Evolutionary conservation across 2,113 vertebrate species (phyloP).

Genomic region (Ardeotis arabs): DNA sequence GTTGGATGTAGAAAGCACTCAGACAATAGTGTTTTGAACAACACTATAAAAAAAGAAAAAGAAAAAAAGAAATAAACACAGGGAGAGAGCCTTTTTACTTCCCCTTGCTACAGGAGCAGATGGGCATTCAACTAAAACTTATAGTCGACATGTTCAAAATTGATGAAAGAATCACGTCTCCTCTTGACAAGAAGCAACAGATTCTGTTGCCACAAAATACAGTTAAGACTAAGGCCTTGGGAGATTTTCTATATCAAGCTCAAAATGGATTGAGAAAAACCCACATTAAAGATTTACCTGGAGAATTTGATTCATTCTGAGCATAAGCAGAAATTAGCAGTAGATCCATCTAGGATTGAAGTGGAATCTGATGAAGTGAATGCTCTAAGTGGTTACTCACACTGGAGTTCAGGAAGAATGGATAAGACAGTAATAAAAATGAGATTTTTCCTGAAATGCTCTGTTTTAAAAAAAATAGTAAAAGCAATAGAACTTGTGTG

Average conservation of each 20-base stretch:
- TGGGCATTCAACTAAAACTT: not conserved
- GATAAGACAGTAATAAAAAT: not conserved
- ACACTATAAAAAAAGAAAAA: not conserved
- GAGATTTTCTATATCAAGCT: not conserved
- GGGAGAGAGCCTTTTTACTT: not conserved
- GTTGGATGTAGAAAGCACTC: not conserved
- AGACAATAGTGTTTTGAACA: not conserved
- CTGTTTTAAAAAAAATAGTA: not conserved
- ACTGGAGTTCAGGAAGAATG: not conserved
- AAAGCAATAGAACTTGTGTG: not conserved
- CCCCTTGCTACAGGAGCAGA: not conserved
- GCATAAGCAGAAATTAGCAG: not conserved
- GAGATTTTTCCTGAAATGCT: rapidly evolving
- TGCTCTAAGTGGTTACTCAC: not conserved
- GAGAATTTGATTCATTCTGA: not conserved
- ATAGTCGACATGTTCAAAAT: not conserved
- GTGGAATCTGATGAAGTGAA: not conserved
- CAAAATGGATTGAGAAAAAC: not conserved
- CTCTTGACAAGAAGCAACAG: not conserved
- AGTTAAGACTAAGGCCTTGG: not conserved
- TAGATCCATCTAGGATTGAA: not conserved
- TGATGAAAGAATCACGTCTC: not conserved
- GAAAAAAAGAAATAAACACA: not conserved
- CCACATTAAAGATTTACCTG: not conserved
- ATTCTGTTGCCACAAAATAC: not conserved